Evolutionary conservation across 1,140 invertebrate species (phyloP), one percentile per base, ranked within the genome.

Genomic region (Philotrypesis tridentata): DNA sequence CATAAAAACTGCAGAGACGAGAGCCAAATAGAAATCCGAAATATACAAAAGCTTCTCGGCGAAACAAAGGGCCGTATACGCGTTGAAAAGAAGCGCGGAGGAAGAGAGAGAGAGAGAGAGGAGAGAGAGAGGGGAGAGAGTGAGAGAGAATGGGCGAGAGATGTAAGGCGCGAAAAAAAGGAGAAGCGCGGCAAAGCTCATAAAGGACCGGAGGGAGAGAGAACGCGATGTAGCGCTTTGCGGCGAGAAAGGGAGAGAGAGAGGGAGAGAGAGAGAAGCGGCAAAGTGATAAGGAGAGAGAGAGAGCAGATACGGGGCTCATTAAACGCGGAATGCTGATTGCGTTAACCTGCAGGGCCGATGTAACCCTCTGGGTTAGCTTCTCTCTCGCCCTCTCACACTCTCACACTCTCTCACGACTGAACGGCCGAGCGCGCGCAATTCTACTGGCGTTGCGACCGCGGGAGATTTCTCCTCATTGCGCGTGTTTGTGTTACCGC

Each of bases 261-360:
- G n/a, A n/a, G 31, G 12, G 65, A 25, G n/a, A 55, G 43, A n/a
- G 29, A 72, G 48, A 71, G 33, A 11, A 4, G 9, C 21, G n/a
- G 7, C 3, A n/a, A 14, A 27, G 55, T 27, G 25, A 67, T 65
- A 65, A 67, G 33, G 23, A 37, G 21, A 12, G 73, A 14, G 65
- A 68, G 48, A 61, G 33, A 0, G 14, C 25, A 76, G 65, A 77
- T 77, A 67, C 17, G 60, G 55, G 60, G 72, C 82, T 83, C 82
- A 83, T 83, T 83, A 79, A 79, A 79, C 48, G 48, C 0, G 71
- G 82, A 83, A 83, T 75, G 82, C 82, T 83, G 72, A 83, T 83
- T 83, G 63, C 76, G 71, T 79, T 83, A 83, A 75, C 37, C 61
- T 67, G 23, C 63, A 8, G 40, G 5, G 25, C 25, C 70, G 37